Evolutionary conservation across 2,888 invertebrate species (phyloP).

Genomic region (Ernsta delagoae): DNA sequence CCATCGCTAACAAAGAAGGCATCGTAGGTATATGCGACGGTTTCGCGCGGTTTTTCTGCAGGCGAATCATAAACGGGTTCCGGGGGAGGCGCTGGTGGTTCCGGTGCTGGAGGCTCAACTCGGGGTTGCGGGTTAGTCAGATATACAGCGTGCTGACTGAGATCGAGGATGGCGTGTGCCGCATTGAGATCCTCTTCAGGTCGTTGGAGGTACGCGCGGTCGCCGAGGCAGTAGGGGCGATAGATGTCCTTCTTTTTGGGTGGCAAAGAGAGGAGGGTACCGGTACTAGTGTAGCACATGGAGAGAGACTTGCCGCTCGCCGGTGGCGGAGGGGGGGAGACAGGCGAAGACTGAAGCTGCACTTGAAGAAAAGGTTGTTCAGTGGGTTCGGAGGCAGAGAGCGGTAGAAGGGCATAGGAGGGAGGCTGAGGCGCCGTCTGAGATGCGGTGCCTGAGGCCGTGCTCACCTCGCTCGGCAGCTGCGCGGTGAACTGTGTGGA

Average conservation of each 20-base stretch:
- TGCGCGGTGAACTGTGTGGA: slow-evolving; percentile 91
- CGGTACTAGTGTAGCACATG: slow-evolving; percentile 94
- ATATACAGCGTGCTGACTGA: slow-evolving; percentile 93
- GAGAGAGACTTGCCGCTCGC: slow-evolving; percentile 89
- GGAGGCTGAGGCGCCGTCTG: slow-evolving; percentile 73
- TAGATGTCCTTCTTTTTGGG: slow-evolving; percentile 97
- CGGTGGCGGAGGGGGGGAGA: slow-evolving; percentile 80
- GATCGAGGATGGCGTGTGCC: slow-evolving; percentile 94
- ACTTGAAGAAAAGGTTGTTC: slow-evolving; percentile 74
- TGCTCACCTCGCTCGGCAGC: slow-evolving; percentile 88
- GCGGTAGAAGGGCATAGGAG: slow-evolving; percentile 80
- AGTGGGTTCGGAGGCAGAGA: slow-evolving; percentile 72
- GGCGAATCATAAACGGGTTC: slow-evolving; percentile 46
- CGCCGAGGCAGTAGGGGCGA: slow-evolving; percentile 93
- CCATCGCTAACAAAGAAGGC: slow-evolving; percentile 96
- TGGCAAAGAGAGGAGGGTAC: slow-evolving; percentile 92
- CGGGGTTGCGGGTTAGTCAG: slow-evolving; percentile 82
- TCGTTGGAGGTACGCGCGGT: slow-evolving; percentile 84
- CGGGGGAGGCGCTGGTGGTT: slow-evolving; percentile 49
- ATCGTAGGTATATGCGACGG: slow-evolving; percentile 95
- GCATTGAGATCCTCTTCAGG: slow-evolving; percentile 94
- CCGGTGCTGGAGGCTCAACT: slow-evolving; percentile 33
- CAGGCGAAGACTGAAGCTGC: slow-evolving; percentile 79
- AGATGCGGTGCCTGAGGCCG: slow-evolving; percentile 81
- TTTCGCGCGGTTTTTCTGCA: slow-evolving; percentile 83